phyloP scores from a whole-genome alignment of 2,113 vertebrate species.

The Opisthocomus hoazin region DNA sequence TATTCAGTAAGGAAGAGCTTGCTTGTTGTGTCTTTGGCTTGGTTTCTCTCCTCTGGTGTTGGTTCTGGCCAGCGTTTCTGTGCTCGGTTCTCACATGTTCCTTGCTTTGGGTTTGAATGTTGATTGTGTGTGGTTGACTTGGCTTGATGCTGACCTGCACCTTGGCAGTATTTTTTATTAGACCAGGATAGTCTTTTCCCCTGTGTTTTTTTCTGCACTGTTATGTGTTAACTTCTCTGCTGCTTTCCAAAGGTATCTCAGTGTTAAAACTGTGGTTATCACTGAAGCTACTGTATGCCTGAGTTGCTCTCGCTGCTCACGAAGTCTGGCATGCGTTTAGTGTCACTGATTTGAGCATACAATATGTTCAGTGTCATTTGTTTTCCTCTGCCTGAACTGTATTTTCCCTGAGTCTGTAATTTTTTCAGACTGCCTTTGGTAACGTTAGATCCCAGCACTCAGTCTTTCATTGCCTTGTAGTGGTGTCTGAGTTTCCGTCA shows the following conservation, averaged over 20 bases:
- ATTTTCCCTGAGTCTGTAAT: not conserved
- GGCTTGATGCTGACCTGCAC: not conserved
- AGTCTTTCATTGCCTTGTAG: not conserved
- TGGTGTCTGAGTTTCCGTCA: not conserved
- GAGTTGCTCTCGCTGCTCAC: not conserved
- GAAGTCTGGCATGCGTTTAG: not conserved
- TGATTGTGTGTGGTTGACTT: not conserved
- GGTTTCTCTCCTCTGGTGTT: not conserved
- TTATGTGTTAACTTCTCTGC: not conserved
- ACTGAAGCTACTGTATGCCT: not conserved
- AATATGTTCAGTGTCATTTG: slow-evolving; percentile 3
- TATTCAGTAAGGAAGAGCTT: not conserved
- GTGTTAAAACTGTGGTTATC: not conserved
- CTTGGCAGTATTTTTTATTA: not conserved
- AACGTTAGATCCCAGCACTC: not conserved
- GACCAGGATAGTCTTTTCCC: not conserved
- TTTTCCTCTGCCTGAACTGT: slow-evolving; percentile 16
- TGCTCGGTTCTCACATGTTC: not conserved
- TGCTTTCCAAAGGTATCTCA: not conserved
- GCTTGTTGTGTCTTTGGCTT: not conserved
- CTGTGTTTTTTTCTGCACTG: not conserved
- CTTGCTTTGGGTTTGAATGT: not conserved
- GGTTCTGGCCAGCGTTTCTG: not conserved
- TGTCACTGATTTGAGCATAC: not conserved
- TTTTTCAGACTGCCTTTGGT: slow-evolving; percentile 26